phyloP scores from a whole-genome alignment of 2,797 vertebrate genomes.

The Coracias cyanogaster region DNA sequence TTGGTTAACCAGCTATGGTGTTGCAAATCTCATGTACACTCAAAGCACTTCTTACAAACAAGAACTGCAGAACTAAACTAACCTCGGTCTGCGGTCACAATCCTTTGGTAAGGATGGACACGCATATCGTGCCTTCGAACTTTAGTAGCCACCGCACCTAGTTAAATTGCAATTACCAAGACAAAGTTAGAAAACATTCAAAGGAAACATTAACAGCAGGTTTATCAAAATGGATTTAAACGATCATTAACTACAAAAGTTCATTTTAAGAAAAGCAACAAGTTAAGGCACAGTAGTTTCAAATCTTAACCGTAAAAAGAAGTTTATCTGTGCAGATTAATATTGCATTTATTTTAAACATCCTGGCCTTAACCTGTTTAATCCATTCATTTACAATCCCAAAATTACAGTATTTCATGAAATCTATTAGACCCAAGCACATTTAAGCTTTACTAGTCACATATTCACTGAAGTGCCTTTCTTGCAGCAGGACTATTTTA shows the following conservation, averaged over 20 bases:
- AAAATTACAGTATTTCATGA: slow-evolving; percentile 82
- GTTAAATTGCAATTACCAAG: slow-evolving; percentile 97
- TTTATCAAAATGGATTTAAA: slow-evolving; percentile 86
- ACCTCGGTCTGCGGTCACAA: slow-evolving; percentile 99
- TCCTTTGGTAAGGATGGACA: slow-evolving; percentile 99
- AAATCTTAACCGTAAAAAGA: slow-evolving; percentile 77
- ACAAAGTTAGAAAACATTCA: slow-evolving; percentile 97
- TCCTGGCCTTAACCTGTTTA: slow-evolving; percentile 83
- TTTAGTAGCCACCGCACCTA: slow-evolving; percentile 99
- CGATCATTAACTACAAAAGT: slow-evolving; percentile 84
- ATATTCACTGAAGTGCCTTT: slow-evolving; percentile 87
- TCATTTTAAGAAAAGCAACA: slow-evolving; percentile 83
- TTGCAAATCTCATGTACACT: slow-evolving; percentile 83
- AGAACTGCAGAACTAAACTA: slow-evolving; percentile 96
- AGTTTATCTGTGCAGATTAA: slow-evolving; percentile 82
- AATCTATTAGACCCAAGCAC: slow-evolving; percentile 80
- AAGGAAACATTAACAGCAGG: slow-evolving; percentile 88
- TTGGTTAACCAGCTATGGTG: slow-evolving; percentile 82
- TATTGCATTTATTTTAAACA: slow-evolving; percentile 85
- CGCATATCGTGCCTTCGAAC: slow-evolving; percentile 99
- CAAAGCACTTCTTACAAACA: slow-evolving; percentile 82
- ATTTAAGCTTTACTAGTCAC: slow-evolving; percentile 89
- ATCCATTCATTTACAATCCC: slow-evolving; percentile 81
- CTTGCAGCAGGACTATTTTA: slow-evolving; percentile 81
- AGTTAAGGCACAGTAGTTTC: slow-evolving; percentile 93